phyloP scores from a whole-genome alignment of 2,888 invertebrate genomes.

The Gari tellinella region DNA sequence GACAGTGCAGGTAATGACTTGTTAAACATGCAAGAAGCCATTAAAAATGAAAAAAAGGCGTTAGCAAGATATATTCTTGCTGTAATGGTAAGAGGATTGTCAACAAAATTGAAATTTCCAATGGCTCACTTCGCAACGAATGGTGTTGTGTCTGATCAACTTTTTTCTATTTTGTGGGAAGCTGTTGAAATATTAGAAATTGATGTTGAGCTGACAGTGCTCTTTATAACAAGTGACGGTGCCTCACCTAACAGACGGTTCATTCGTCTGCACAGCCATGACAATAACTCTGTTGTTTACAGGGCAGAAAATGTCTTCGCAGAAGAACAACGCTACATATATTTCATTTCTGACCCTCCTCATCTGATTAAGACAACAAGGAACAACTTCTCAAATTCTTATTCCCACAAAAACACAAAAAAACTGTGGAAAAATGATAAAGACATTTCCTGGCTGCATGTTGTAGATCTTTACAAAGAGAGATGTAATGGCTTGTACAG shows the following conservation, averaged over 20 bases:
- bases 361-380: slow-evolving; percentile 4
- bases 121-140: slow-evolving; percentile 24
- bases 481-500: slow-evolving; percentile 33
- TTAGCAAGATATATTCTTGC: slow-evolving; percentile 52
- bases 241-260: slow-evolving; percentile 47
- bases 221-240: slow-evolving; percentile 21
- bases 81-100: slow-evolving; percentile 44
- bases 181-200: too few species aligned
- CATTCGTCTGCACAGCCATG: not conserved
- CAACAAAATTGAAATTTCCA: slow-evolving; percentile 25
- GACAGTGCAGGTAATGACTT: slow-evolving; percentile 48
- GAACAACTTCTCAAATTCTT: slow-evolving; percentile 8
- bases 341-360: slow-evolving; percentile 4
- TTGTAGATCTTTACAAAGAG: slow-evolving; percentile 42
- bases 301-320: not conserved
- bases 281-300: not conserved
- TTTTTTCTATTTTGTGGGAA: too few species aligned
- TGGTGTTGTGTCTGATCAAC: slow-evolving; percentile 17
- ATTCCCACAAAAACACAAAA: slow-evolving; percentile 1
- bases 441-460: slow-evolving; percentile 12
- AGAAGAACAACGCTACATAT: not conserved
- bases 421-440: slow-evolving; percentile 7
- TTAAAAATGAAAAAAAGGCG: slow-evolving; percentile 4
- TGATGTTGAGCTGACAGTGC: slow-evolving; percentile 9
- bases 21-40: slow-evolving; percentile 31